Evolutionary conservation across 2,888 invertebrate genomes (phyloP), one percentile per base, ranked within the genome.

Genomic region (Sylvicola fuscatus): DNA sequence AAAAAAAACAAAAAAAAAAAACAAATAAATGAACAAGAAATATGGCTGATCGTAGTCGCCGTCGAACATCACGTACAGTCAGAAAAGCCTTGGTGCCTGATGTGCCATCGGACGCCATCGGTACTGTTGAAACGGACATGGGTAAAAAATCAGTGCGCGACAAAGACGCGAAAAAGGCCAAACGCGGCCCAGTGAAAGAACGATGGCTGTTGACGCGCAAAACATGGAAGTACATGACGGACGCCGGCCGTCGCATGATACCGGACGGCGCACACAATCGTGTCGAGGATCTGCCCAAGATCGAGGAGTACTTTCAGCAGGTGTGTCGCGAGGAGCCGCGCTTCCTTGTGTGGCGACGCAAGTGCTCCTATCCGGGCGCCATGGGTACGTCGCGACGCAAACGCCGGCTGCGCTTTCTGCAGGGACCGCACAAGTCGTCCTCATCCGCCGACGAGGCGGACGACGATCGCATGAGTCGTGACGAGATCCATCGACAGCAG

Each of bases 161-260:
- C 21, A 21, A 21, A 21, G 21, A 21, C n/a, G n/a, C n/a, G 21
- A 21, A 21, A 21, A 21, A 21, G 21, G 21, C 21, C 21, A 34
- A 15, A 15, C 11, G 34, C 16, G 28, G 27, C 26, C 37, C 67
- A 1, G 52, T 54, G 35, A 76, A 77, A 51, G 86, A 86, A 57
- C 69, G 86, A 55, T 87, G 86, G 86, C 64, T 86, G 40, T 65
- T 86, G 39, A 86, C 86, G 32, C 64, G 86, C 39, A 86, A 87
- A 60, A 86, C 86, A 33, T 86, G 86, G 86, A 67, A 82, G 47
- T 86, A 86, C 57, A 87, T 87, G 86, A 72, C 83, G n/a, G 86
- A 86, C 47, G 83, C 84, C 21, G 86, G 86, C 32, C 72, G 81
- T 39, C 77, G 79, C 50, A 65, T 87, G 35, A 74, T 86, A 38